Evolutionary conservation across 1,140 invertebrate genomes (phyloP).

Genomic region (Marisa cornuarietis): DNA sequence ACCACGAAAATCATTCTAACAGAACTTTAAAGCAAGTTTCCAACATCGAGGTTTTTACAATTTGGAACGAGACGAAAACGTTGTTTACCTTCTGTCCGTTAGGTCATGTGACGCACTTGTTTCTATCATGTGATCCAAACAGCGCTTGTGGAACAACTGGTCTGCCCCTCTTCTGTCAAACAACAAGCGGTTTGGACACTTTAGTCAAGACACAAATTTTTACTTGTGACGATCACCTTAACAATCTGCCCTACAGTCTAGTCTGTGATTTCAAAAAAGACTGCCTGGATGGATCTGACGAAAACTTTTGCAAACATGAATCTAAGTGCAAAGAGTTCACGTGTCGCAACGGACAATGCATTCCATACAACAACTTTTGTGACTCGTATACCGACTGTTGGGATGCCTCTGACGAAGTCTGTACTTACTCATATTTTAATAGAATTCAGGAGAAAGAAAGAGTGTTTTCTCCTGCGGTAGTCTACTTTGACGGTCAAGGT

Average conservation of each 20-base stretch:
- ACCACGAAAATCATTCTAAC: background rate
- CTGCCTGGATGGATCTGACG: constrained; percentile 15
- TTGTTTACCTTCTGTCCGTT: background rate
- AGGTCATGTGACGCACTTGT: constrained; percentile 5
- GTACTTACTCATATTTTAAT: background rate
- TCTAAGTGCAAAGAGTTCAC: background rate
- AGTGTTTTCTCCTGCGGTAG: background rate
- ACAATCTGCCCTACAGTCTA: background rate
- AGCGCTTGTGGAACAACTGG: background rate
- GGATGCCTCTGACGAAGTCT: constrained; percentile 11
- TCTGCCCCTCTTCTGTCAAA: background rate
- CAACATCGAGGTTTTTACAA: background rate
- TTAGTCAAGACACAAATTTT: background rate
- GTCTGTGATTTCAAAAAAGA: constrained; percentile 20
- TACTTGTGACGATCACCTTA: background rate
- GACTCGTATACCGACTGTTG: background rate
- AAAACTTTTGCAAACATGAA: constrained; percentile 4
- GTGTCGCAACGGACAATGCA: constrained; percentile 4
- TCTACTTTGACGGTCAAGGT: constrained; percentile 3
- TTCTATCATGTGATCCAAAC: constrained; percentile 8
- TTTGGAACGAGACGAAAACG: background rate
- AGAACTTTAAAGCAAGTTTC: background rate
- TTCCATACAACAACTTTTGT: background rate
- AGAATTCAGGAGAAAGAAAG: too few relatives aligned
- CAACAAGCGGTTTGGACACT: too few relatives aligned